A percentile compares a stretch with the other conserved stretches of the same genome.
These are phyloP conservation scores for Cyanoderma ruficeps DNA, from an alignment of 2,113 vertebrate species.

Conservation along the genomic window DNA sequence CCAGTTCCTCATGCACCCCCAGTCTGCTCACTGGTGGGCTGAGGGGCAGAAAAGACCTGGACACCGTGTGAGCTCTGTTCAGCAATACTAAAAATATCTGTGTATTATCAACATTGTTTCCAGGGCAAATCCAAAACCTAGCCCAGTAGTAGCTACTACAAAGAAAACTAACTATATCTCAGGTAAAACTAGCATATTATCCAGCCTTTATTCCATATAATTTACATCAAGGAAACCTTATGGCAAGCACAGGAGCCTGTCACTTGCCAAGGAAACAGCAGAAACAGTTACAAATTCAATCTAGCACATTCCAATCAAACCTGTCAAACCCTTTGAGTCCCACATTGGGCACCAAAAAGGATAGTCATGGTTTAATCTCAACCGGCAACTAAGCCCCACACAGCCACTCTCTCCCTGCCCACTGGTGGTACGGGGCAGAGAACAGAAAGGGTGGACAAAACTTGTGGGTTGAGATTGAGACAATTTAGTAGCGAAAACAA, in stretches of 20 bases:
- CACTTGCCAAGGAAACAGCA: neutral
- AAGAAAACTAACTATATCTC: neutral
- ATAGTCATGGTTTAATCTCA: neutral
- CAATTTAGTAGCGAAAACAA: neutral
- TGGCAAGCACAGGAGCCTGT: neutral
- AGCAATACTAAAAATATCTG: neutral
- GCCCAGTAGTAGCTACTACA: neutral
- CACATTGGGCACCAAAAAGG: neutral
- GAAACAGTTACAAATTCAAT: neutral
- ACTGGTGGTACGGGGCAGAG: neutral
- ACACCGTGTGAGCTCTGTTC: neutral
- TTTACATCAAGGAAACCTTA: neutral
- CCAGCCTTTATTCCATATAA: neutral
- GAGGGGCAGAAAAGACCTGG: neutral
- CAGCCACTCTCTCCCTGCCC: neutral
- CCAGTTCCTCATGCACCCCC: neutral
- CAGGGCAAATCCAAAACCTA: neutral
- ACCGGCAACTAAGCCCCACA: neutral
- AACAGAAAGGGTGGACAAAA: neutral
- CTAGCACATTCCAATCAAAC: neutral
- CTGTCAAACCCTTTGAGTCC: neutral
- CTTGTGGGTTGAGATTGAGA: neutral
- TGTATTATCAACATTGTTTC: neutral
- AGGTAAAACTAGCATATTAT: neutral
- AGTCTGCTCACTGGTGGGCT: too few relatives aligned